Conservation (phyloP, 2,113 vertebrate genomes). For the Sorex araneus region DNA sequence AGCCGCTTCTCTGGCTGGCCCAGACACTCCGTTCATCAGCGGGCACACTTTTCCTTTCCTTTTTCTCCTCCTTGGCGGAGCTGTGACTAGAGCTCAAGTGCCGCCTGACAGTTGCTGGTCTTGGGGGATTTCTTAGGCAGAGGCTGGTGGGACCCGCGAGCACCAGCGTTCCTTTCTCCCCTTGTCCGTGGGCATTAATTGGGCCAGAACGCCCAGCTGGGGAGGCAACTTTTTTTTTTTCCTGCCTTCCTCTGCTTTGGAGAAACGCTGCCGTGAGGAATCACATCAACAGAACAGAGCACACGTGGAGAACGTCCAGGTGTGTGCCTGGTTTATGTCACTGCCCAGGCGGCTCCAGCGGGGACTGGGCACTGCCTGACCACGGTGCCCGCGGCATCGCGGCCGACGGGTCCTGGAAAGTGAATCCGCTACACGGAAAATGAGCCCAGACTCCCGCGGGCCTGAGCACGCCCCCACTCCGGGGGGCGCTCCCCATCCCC, state of each 20-base stretch:
- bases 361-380: background rate
- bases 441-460: background rate
- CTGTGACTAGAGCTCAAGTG: conserved; percentile 50
- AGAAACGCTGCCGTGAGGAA: conserved; percentile 50
- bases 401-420: conserved; percentile 48
- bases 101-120: conserved; percentile 46
- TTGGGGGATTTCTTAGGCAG: conserved; percentile 56
- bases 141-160: background rate
- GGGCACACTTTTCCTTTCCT: background rate
- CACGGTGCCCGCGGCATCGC: no score
- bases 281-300: conserved; percentile 19
- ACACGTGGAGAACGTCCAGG: conserved; percentile 52
- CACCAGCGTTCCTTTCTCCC: background rate
- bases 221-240: background rate
- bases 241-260: conserved; percentile 7
- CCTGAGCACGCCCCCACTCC: conserved; percentile 39
- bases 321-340: conserved; percentile 68
- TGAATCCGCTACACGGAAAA: conserved; percentile 62
- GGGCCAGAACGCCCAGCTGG: conserved; percentile 12
- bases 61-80: conserved; percentile 42
- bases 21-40: background rate
- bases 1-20: background rate
- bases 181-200: background rate
- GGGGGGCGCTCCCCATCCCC: conserved; percentile 33
- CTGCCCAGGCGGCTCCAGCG: conserved; percentile 29